Evolutionary conservation across 2,888 invertebrate genomes (phyloP), one percentile per base, ranked within the genome.

Genomic region (Sarcophaga variegata): DNA sequence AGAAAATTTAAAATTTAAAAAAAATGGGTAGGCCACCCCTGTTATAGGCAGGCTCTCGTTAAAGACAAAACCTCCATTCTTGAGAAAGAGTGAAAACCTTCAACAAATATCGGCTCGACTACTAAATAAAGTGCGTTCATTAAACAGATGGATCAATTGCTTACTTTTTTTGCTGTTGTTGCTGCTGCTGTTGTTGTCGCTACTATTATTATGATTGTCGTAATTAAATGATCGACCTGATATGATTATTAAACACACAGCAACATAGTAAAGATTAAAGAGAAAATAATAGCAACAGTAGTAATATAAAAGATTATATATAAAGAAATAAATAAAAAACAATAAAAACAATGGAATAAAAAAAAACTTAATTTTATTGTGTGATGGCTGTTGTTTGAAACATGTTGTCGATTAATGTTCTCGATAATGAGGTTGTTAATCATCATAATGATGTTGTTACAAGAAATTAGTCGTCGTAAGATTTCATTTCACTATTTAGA

Each of bases 81-180:
- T 37, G 37, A 37, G 37, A 8, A 10, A 54, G 54, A 54, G 74
- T 54, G 74, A 80, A 75, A 70, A 83, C 79, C 83, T 79, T 79
- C 69, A 79, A 64, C 45, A 59, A 70, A 17, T 70, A 63, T 72
- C 78, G 69, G 64, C 14, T 27, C 1, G 22, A 64, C 72, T 78
- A 37, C 4, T 79, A 74, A 62, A 62, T 62, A 20, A 79, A 83
- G 74, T 83, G 54, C 75, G 54, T 79, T 78, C 54, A 74, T 78
- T 79, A 74, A 79, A 70, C 66, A 83, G 75, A 74, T 83, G 64
- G 79, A 83, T 78, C 83, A 83, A 83, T 72, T 78, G 72, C 72
- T 66, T 49, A 37, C 47, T 62, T 62, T 71, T 20, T n/a, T 4
- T 20, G 22, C 25, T 63, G 63, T 63, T 63, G 22, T 71, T 64